Conservation (phyloP, 1,140 invertebrate genomes). For the Cyclina sinensis region DNA sequence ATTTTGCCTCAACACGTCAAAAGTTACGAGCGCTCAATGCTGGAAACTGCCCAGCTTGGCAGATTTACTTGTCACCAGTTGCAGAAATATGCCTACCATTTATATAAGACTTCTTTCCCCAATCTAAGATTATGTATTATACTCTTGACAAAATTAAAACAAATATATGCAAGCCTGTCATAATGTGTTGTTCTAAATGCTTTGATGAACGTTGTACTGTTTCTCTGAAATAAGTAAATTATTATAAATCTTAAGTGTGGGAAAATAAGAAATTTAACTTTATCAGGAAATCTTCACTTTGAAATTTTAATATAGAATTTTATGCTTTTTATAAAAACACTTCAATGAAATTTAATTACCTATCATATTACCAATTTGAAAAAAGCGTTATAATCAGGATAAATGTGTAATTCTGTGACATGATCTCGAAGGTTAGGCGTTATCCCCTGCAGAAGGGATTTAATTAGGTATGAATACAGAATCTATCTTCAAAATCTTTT, state of each 20-base stretch:
- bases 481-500: slow-evolving; percentile 45
- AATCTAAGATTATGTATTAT: neutral
- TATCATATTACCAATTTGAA: slow-evolving; percentile 63
- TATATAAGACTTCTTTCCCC: neutral
- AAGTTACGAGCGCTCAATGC: slow-evolving; percentile 24
- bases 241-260: neutral
- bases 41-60: slow-evolving; percentile 13
- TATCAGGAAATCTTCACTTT: slow-evolving; percentile 31
- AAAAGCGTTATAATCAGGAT: slow-evolving; percentile 40
- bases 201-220: neutral
- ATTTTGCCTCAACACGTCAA: slow-evolving; percentile 58
- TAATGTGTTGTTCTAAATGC: neutral
- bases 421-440: slow-evolving; percentile 45
- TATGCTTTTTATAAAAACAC: slow-evolving; percentile 46
- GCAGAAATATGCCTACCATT: slow-evolving; percentile 28
- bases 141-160: neutral
- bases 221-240: neutral
- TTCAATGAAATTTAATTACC: slow-evolving; percentile 66
- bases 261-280: neutral
- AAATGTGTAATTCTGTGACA: slow-evolving; percentile 46
- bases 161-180: neutral
- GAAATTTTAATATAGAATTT: slow-evolving; percentile 26
- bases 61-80: slow-evolving; percentile 28
- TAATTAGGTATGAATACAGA: slow-evolving; percentile 47
- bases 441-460: slow-evolving; percentile 34